Conservation (phyloP, 2,797 vertebrate genomes). For the Sebastes cheni region DNA sequence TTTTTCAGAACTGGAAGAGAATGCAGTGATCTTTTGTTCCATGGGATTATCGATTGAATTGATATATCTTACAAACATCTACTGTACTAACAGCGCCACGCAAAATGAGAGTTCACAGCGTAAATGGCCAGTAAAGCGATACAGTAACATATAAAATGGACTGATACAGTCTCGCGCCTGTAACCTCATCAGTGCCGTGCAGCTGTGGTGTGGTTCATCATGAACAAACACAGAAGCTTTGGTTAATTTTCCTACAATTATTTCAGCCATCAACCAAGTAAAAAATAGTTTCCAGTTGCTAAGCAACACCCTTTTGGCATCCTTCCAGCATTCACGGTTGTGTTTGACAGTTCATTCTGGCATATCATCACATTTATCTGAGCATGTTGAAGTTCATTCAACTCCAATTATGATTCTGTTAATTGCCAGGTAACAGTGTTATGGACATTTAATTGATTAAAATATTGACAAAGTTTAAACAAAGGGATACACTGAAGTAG, state of each 20-base stretch:
- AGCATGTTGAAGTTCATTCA: conserved; percentile 17
- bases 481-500: not conserved
- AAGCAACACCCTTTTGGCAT: conserved; percentile 43
- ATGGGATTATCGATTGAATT: not conserved
- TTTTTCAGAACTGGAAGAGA: not conserved
- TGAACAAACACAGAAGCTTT: conserved; percentile 18
- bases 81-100: not conserved
- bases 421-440: not conserved
- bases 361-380: conserved; percentile 37
- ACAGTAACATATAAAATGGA: not conserved
- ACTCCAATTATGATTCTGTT: not conserved
- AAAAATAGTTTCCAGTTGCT: conserved; percentile 55
- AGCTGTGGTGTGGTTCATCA: not conserved
- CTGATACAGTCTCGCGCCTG: not conserved
- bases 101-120: not conserved
- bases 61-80: not conserved
- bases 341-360: conserved; percentile 33
- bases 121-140: not conserved
- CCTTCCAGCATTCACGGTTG: conserved; percentile 31
- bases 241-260: conserved; percentile 22
- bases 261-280: conserved; percentile 30
- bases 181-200: not conserved
- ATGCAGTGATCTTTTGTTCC: not conserved
- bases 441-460: not conserved
- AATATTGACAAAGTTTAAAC: not conserved